Base-by-base conservation (phyloP, 2,797 vertebrate genomes). In the Aselliscus stoliczkanus region DNA sequence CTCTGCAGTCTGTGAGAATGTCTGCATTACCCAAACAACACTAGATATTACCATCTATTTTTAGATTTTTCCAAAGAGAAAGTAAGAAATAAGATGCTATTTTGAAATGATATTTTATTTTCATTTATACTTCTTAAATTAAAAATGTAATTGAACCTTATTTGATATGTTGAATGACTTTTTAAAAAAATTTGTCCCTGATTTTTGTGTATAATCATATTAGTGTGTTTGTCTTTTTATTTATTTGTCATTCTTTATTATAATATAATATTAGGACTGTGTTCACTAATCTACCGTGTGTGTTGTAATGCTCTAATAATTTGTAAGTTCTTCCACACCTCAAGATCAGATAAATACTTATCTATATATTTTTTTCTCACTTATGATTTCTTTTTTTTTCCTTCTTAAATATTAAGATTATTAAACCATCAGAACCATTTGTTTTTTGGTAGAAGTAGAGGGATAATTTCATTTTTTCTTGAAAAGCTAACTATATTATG, bases 31-130 rank as follows among this genome's bases (percentile, higher is more conserved):
- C 13, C 27, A 95, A 91, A 89, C 13, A 87, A 47, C 13, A 81
- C 18, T 67, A 52, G 2, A 8, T 39, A 87, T 50, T 86, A 14
- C 75, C 10, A 47, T 88, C 73, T 85, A 37, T 37, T 89, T 79
- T 93, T 62, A 88, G 31, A 39, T 73, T 93, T 93, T 96, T 97
- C 10, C 37, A 18, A 84, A 77, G 37, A 65, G 52, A 75, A 89
- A 89, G 2, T 20, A 25, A 62, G 34, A 91, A 79, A 69, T 37
- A 52, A 54, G 39, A 69, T 69, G 34, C 18, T 20, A 39, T 69
- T 69, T 85, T 47, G 39, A 85, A 39, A 39, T 47, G 12, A 31
- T 80, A 82, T 90, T 92, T 64, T 15, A 42, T 29, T 76, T 88
- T 42, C 82, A 92, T 81, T 62, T 82, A 9, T 52, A 77, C 87